A percentile compares a stretch with the other conserved stretches of the same genome.
phyloP scores from a whole-genome alignment of 1,140 invertebrate species.

The Diabrotica undecimpunctata region DNA sequence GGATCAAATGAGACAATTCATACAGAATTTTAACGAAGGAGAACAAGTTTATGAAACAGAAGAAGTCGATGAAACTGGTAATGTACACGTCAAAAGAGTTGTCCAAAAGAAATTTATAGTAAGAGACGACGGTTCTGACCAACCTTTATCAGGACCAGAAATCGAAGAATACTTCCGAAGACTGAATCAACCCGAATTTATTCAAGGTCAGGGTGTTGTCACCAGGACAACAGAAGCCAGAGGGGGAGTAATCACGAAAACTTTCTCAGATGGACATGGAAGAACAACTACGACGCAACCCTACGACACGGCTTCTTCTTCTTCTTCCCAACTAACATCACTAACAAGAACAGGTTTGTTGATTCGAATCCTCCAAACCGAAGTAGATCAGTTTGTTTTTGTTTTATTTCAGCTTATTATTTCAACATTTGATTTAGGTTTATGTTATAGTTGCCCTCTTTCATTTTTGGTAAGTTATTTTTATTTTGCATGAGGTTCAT shows the following conservation, averaged over 20 bases:
- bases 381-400: constrained; percentile 1
- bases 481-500: constrained; percentile 32
- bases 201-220: constrained; percentile 27
- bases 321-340: constrained; percentile 21
- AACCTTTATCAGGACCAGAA: constrained; percentile 23
- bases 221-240: constrained; percentile 16
- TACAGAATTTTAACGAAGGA: constrained; percentile 52
- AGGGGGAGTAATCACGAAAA: constrained; percentile 20
- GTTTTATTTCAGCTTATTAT: constrained; percentile 11
- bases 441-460: constrained; percentile 1
- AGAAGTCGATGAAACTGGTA: constrained; percentile 51
- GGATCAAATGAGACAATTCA: constrained; percentile 50
- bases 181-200: constrained; percentile 26
- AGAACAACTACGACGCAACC: constrained; percentile 22
- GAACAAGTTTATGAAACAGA: constrained; percentile 51
- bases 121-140: constrained; percentile 28
- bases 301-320: constrained; percentile 15
- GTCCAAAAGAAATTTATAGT: constrained; percentile 52
- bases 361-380: neutral
- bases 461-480: constrained; percentile 29
- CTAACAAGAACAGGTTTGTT: constrained; percentile 35
- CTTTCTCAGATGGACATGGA: constrained; percentile 20
- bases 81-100: constrained; percentile 52
- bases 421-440: neutral
- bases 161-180: constrained; percentile 31